Base-by-base conservation (phyloP, 2,113 vertebrate genomes). In the Verasper variegatus region DNA sequence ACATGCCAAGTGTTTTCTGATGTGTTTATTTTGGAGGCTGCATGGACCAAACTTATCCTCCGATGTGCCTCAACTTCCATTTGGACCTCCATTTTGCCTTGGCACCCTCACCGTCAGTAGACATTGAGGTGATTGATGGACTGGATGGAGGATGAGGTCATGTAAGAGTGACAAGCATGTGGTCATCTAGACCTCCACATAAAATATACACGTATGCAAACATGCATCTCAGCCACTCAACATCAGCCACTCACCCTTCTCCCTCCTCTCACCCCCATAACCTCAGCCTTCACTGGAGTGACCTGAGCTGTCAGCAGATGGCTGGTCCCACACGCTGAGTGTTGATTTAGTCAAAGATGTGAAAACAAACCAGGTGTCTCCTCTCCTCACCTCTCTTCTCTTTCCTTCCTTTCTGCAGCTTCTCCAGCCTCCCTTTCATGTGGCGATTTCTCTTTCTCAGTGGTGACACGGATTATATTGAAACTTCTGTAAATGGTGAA, bases 251-350 rank as follows among this genome's bases (percentile, higher is more conserved):
- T 62, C 21, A 61, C 68, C 74, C 68, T 45, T 58, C 69, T 24
- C 42, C 65, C 64, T 51, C 59, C 35, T 68, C 70, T 59, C 81
- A 68, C 76, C 86, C 26, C 80, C 40, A 56, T 86, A 80, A 91
- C 90, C 85, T 81, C 85, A 68, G 66, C 65, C 80, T 87, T 70
- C 82, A 54, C 70, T 12, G 49, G 60, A 86, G 79, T 91, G 91
- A 93, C 82, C 88, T 65, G 73, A 91, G 86, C 86, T 92, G 90
- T 92, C 92, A 92, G 87, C 90, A 92, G 86, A 90, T 85, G 92
- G 86, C 51, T 59, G 60, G 79, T 90, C 87, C 81, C 80, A 88
- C 84, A 86, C 57, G 47, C 61, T 21, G 75, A 83, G 83, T 92
- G 91, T 89, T 92, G 91, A 93, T 71, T 90, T 82, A 89, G 89